These are phyloP conservation scores for Enteromius radiatus DNA, from an alignment of 2,797 vertebrate species.

Conservation along the genomic window DNA sequence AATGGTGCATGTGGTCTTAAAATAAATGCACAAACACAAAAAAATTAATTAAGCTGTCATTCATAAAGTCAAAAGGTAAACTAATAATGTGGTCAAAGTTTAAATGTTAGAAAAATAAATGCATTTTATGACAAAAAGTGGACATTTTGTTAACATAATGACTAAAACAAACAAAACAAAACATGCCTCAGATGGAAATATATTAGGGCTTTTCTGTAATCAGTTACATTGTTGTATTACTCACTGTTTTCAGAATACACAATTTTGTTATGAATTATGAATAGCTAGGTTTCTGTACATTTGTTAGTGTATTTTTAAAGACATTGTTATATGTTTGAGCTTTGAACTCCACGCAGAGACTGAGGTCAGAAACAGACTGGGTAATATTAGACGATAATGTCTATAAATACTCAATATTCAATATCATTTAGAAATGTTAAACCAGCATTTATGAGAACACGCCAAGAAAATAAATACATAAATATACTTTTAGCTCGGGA, in stretches of 20 bases:
- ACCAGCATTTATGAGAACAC: background rate
- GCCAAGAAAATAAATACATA: constrained; percentile 10
- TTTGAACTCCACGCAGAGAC: background rate
- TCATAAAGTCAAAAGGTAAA: too few relatives aligned
- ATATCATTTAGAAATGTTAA: background rate
- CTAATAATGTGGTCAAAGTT: too few relatives aligned
- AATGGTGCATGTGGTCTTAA: too few relatives aligned
- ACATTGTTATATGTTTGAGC: background rate
- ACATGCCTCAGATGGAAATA: background rate
- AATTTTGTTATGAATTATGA: background rate
- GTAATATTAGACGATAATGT: background rate
- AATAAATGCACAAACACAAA: too few relatives aligned
- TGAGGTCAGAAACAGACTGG: background rate
- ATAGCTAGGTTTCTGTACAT: background rate
- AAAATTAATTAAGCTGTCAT: too few relatives aligned
- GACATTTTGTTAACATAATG: too few relatives aligned
- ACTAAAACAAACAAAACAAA: too few relatives aligned
- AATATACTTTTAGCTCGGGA: background rate
- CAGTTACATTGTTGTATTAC: background rate
- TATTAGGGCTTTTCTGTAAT: constrained; percentile 1
- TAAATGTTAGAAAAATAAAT: too few relatives aligned
- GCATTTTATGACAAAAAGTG: too few relatives aligned
- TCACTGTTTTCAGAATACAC: background rate
- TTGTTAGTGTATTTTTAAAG: background rate
- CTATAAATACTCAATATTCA: background rate